A percentile compares a stretch with the other conserved stretches of the same genome.
Evolutionary conservation across 2,113 vertebrate genomes (phyloP).

Genomic region (Garra rufa): DNA sequence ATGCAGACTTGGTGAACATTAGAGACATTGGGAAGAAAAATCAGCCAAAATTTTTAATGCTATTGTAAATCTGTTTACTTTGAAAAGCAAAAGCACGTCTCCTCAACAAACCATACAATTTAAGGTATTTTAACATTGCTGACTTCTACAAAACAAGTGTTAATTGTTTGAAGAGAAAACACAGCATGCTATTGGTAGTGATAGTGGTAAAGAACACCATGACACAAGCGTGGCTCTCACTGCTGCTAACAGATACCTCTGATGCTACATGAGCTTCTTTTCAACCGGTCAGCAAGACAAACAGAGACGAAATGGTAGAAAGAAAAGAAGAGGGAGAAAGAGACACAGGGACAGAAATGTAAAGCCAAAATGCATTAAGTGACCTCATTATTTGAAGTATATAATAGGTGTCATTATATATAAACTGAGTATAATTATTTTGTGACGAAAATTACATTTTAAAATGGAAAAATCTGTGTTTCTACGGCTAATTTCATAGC

Average conservation of each 20-base stretch:
- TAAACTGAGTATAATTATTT: too few relatives aligned
- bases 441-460: neutral
- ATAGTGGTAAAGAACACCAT: neutral
- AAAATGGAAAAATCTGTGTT: too few relatives aligned
- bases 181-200: conserved; percentile 24
- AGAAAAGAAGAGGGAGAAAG: neutral
- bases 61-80: neutral
- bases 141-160: neutral
- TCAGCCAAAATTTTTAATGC: neutral
- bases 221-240: neutral
- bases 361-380: conserved; percentile 46
- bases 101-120: neutral
- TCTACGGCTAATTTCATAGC: neutral
- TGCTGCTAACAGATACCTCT: conserved; percentile 1
- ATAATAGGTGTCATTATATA: too few relatives aligned
- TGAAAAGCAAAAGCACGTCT: neutral
- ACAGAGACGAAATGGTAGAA: neutral
- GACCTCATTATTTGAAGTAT: neutral
- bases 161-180: conserved; percentile 19
- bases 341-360: neutral
- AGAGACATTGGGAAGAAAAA: neutral
- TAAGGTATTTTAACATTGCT: neutral
- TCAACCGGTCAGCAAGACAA: neutral
- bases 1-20: neutral
- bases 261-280: neutral